Percentiles rank a stretch among this genome's conserved stretches.
phyloP scores from a whole-genome alignment of 2,113 vertebrate species.

The Petroica traversi region DNA sequence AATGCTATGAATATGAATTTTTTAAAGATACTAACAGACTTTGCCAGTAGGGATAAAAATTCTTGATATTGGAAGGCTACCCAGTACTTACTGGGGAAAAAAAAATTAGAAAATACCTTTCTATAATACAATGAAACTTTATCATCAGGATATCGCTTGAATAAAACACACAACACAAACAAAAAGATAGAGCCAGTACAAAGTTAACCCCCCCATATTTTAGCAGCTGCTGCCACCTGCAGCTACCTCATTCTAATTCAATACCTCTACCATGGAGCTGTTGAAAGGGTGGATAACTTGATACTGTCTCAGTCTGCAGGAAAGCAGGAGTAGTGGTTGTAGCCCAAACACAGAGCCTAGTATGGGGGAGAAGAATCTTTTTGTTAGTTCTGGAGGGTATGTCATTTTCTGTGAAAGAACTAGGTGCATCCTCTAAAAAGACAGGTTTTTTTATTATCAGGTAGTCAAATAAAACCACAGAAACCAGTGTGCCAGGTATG shows the following conservation, averaged over 20 bases:
- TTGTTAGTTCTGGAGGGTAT: not conserved
- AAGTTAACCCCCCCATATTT: not conserved
- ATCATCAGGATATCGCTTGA: not conserved
- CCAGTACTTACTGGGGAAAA: not conserved
- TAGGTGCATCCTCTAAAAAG: constrained; percentile 27
- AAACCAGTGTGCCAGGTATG: constrained; percentile 20
- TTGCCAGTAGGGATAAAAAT: not conserved
- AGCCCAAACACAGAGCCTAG: constrained; percentile 21
- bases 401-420: constrained; percentile 34
- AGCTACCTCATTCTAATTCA: constrained; percentile 58
- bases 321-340: not conserved
- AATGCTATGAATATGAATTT: not conserved
- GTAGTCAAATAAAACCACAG: not conserved
- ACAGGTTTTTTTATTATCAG: constrained; percentile 43
- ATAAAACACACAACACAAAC: not conserved
- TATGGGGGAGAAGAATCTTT: not conserved
- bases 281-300: constrained; percentile 64
- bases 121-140: not conserved
- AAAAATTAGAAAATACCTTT: not conserved
- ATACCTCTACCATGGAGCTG: constrained; percentile 37
- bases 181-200: not conserved
- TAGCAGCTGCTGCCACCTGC: constrained; percentile 72
- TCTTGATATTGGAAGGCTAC: not conserved
- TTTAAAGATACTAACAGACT: not conserved
- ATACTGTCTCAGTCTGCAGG: constrained; percentile 29